These are phyloP conservation scores for Oreotrochilus melanogaster DNA, from an alignment of 2,113 vertebrate species.

Conservation along the genomic window DNA sequence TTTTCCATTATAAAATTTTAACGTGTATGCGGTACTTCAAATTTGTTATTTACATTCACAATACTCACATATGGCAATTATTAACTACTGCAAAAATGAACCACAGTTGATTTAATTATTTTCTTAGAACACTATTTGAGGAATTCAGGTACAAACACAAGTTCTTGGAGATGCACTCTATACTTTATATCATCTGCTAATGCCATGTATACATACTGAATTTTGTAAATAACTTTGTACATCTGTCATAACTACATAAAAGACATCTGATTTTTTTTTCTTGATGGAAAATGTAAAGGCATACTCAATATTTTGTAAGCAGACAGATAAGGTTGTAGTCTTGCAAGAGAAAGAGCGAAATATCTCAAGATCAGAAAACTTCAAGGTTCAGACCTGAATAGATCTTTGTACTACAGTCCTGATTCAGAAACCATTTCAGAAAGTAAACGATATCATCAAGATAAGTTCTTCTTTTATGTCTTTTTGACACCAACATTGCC, in stretches of 20 bases:
- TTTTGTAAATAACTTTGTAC: neutral
- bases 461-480: neutral
- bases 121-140: neutral
- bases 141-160: constrained; percentile 13
- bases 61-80: constrained; percentile 38
- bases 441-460: neutral
- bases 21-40: neutral
- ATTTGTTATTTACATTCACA: neutral
- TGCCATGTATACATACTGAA: neutral
- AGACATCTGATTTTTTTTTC: neutral
- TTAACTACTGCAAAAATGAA: constrained; percentile 36
- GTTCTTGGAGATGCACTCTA: neutral
- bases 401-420: neutral
- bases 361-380: neutral
- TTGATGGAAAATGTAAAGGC: neutral
- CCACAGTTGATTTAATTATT: neutral
- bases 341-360: neutral
- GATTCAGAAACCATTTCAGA: neutral
- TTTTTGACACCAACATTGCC: neutral
- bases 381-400: neutral
- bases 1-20: constrained; percentile 22
- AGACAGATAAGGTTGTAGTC: neutral
- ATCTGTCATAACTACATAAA: neutral
- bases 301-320: neutral
- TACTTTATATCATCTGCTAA: neutral